Evolutionary conservation across 2,113 vertebrate genomes (phyloP).

Genomic region (Lycocorax pyrrhopterus): DNA sequence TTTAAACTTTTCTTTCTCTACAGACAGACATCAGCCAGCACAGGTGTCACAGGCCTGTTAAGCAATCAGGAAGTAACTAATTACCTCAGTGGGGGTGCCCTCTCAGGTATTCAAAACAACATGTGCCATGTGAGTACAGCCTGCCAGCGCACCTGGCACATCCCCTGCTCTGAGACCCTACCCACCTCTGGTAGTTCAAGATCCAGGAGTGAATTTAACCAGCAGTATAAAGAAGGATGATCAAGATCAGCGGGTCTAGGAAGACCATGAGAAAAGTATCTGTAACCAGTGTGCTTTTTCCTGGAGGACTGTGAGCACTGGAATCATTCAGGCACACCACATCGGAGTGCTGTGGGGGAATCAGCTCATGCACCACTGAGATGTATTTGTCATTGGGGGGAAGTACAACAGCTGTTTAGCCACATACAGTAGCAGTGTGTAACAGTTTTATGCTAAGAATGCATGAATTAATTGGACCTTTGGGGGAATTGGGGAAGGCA

Average conservation of each 20-base stretch:
- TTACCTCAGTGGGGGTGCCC: not conserved
- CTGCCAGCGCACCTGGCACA: not conserved
- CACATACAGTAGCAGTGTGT: not conserved
- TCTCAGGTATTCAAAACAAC: not conserved
- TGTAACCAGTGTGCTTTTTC: not conserved
- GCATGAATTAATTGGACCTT: slow-evolving; percentile 40
- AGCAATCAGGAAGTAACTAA: not conserved
- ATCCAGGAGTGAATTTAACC: not conserved
- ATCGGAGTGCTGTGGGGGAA: not conserved
- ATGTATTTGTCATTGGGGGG: not conserved
- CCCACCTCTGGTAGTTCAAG: not conserved
- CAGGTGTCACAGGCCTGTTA: not conserved
- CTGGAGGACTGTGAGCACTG: not conserved
- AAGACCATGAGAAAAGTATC: not conserved
- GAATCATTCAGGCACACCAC: not conserved
- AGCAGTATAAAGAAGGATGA: not conserved
- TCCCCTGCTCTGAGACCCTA: not conserved
- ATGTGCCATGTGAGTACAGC: not conserved
- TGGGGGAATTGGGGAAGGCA: not conserved
- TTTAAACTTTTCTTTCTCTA: not conserved
- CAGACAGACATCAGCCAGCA: not conserved
- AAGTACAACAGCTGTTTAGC: slow-evolving; percentile 16
- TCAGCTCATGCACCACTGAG: not conserved
- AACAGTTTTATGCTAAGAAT: not conserved
- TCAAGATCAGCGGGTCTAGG: not conserved